Conservation (phyloP, 2,888 invertebrate genomes). For the Emmelina monodactyla region DNA sequence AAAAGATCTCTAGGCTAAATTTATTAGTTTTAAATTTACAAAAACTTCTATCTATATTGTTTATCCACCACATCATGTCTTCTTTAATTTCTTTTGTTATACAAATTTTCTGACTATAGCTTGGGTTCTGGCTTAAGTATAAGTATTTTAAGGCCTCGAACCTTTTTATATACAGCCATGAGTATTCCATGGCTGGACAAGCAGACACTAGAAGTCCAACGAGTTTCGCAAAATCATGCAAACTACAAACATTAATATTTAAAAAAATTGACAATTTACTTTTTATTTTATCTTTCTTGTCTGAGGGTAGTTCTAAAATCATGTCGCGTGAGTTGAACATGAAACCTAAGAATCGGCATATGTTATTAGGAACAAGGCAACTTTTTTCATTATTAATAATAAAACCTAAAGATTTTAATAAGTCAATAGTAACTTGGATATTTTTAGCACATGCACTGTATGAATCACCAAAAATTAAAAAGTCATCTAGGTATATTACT, state of each 20-base stretch:
- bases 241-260: neutral
- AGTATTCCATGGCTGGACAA: conserved; percentile 4
- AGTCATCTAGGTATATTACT: too few species aligned
- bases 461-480: too few species aligned
- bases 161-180: conserved; percentile 4
- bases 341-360: conserved; percentile 8
- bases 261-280: neutral
- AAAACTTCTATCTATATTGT: neutral
- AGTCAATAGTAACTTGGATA: too few species aligned
- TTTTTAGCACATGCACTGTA: too few species aligned
- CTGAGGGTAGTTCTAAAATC: conserved; percentile 1
- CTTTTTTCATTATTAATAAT: too few species aligned
- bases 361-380: too few species aligned
- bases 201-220: conserved; percentile 5
- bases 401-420: too few species aligned
- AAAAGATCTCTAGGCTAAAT: neutral
- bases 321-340: conserved; percentile 2
- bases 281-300: conserved; percentile 2
- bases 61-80: neutral
- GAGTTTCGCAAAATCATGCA: conserved; percentile 4
- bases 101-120: neutral
- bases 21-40: neutral
- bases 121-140: conserved; percentile 1
- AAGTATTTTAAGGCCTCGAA: conserved; percentile 5
- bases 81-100: neutral